Evolutionary conservation across 2,797 vertebrate species (phyloP).

Genomic region (Catharus ustulatus): DNA sequence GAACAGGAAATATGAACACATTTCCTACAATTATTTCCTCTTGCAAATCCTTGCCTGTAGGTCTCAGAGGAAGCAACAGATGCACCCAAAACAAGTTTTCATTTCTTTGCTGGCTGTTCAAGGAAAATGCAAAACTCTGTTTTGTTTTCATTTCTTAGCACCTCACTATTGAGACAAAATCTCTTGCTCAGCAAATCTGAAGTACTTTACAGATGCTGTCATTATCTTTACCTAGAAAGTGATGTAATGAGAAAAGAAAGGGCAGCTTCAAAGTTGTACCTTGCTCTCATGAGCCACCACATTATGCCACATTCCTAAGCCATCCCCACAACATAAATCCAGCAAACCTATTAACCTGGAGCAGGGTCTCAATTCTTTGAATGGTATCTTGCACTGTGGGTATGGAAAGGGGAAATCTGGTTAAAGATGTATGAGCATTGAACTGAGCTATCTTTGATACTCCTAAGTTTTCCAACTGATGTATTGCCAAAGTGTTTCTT

Average conservation of each 20-base stretch:
- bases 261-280: background rate
- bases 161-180: background rate
- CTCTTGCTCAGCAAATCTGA: background rate
- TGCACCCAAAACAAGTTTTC: conserved; percentile 17
- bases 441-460: background rate
- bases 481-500: background rate
- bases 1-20: conserved; percentile 64
- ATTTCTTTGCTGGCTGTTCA: background rate
- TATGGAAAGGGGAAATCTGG: background rate
- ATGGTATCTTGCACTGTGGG: background rate
- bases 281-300: background rate
- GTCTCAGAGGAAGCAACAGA: conserved; percentile 52
- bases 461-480: background rate
- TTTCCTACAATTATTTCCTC: conserved; percentile 60
- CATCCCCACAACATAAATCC: background rate
- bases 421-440: background rate
- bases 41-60: conserved; percentile 29
- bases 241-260: background rate
- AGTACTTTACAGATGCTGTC: background rate
- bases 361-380: background rate
- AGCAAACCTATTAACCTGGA: background rate
- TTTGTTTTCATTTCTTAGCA: background rate
- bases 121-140: background rate
- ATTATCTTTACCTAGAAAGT: background rate
- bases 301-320: background rate